These are phyloP conservation scores for Bovichtus diacanthus DNA, from an alignment of 2,797 vertebrate genomes.

Conservation along the genomic window DNA sequence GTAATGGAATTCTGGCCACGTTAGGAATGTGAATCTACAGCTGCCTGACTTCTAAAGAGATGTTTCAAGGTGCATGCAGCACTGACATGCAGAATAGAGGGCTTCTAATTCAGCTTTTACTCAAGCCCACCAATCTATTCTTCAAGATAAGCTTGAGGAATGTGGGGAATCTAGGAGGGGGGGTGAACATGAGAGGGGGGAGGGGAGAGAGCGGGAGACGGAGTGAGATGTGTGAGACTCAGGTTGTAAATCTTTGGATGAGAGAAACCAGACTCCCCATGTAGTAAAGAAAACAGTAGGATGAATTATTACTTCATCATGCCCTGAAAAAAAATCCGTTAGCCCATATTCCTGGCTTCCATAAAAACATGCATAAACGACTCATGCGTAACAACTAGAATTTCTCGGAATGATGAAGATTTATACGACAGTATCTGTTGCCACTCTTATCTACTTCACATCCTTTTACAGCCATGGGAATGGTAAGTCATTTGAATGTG, in stretches of 20 bases:
- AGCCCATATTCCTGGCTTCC: neutral
- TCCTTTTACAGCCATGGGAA: conserved; percentile 37
- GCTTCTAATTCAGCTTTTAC: conserved; percentile 82
- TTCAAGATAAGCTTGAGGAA: conserved; percentile 91
- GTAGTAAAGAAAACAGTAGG: conserved; percentile 28
- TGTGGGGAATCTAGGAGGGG: conserved; percentile 84
- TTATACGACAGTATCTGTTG: conserved; percentile 22
- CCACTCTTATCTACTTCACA: conserved; percentile 42
- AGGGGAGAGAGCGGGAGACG: conserved; percentile 64
- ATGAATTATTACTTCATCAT: conserved; percentile 32
- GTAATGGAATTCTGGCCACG: conserved; percentile 81
- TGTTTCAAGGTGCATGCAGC: conserved; percentile 83
- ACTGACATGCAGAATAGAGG: conserved; percentile 77
- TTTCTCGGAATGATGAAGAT: conserved; percentile 6
- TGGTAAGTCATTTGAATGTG: conserved; percentile 48
- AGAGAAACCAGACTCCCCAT: conserved; percentile 64
- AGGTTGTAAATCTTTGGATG: conserved; percentile 76
- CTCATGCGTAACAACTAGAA: conserved; percentile 2
- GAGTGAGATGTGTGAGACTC: conserved; percentile 72
- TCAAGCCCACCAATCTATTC: conserved; percentile 84
- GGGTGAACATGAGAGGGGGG: conserved; percentile 49
- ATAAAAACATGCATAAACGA: conserved; percentile 40
- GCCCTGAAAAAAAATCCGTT: conserved; percentile 2
- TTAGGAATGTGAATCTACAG: conserved; percentile 84
- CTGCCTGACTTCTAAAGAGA: conserved; percentile 80